A percentile compares a stretch with the other conserved stretches of the same genome.
Evolutionary conservation across 2,797 vertebrate genomes (phyloP).

Genomic region (Siniperca obscura): DNA sequence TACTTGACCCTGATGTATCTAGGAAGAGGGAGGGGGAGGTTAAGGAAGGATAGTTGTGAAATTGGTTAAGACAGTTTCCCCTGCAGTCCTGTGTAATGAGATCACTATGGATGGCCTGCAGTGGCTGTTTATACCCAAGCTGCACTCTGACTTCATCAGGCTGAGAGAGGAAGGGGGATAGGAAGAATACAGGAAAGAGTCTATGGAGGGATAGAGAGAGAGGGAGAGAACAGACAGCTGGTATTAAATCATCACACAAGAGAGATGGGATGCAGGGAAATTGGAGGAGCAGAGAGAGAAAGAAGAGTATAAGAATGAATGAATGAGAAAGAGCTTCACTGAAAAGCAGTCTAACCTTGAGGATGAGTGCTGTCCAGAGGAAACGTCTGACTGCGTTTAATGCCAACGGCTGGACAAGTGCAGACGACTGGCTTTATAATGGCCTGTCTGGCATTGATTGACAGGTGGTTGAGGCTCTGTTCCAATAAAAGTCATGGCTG

Average conservation of each 20-base stretch:
- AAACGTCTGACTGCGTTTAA: slow-evolving; percentile 60
- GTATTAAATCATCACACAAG: slow-evolving; percentile 72
- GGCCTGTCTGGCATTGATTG: slow-evolving; percentile 72
- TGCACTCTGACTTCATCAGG: slow-evolving; percentile 76
- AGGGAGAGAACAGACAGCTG: slow-evolving; percentile 47
- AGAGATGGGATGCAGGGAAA: slow-evolving; percentile 52
- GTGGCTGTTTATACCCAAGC: slow-evolving; percentile 69
- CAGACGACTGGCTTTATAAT: slow-evolving; percentile 66
- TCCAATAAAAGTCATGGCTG: slow-evolving; percentile 57
- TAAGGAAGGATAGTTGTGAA: slow-evolving; percentile 67
- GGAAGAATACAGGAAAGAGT: slow-evolving; percentile 18
- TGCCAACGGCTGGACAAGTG: slow-evolving; percentile 61
- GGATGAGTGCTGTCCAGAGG: slow-evolving; percentile 53
- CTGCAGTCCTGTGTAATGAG: slow-evolving; percentile 80
- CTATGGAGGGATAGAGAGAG: slow-evolving; percentile 11
- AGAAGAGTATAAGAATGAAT: slow-evolving; percentile 50
- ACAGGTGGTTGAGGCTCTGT: slow-evolving; percentile 60
- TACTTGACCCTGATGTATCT: slow-evolving; percentile 78
- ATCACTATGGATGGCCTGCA: slow-evolving; percentile 77
- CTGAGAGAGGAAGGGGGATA: slow-evolving; percentile 40
- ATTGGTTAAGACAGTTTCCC: slow-evolving; percentile 81
- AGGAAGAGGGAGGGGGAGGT: slow-evolving; percentile 47
- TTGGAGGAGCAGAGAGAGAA: slow-evolving; percentile 39
- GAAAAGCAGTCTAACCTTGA: slow-evolving; percentile 71
- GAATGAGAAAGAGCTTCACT: slow-evolving; percentile 47